Evolutionary conservation across 2,888 invertebrate species (phyloP).

Genomic region (Drosophila colorata): DNA sequence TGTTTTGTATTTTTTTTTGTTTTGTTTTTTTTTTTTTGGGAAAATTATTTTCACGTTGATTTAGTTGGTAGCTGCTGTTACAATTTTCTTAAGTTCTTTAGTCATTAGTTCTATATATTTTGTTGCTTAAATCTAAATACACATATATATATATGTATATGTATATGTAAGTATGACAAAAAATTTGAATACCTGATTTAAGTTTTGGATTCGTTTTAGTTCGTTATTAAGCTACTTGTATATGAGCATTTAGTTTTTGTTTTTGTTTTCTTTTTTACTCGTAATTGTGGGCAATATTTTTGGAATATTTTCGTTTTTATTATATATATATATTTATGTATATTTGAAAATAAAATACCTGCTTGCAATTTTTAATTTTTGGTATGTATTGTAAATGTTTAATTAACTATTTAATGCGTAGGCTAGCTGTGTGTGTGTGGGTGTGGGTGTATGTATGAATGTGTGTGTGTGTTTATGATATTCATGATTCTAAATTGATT

Average conservation of each 20-base stretch:
- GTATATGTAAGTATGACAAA: conserved; percentile 60
- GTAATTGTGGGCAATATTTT: conserved; percentile 36
- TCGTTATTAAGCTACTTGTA: conserved; percentile 65
- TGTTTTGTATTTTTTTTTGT: conserved; percentile 1
- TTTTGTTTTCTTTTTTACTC: conserved; percentile 10
- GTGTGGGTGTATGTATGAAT: conserved; percentile 17
- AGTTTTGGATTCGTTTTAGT: conserved; percentile 78
- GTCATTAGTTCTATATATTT: conserved; percentile 24
- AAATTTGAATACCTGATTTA: conserved; percentile 77
- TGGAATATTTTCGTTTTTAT: conserved; percentile 54
- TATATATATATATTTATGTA: conserved; percentile 15
- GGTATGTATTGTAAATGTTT: conserved; percentile 70
- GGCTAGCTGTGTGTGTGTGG: conserved; percentile 42
- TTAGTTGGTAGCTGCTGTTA: conserved; percentile 32
- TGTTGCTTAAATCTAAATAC: conserved; percentile 56
- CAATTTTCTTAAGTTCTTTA: conserved; percentile 18
- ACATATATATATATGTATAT: conserved; percentile 33
- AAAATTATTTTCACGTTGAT: conserved; percentile 37
- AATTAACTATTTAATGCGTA: conserved; percentile 64
- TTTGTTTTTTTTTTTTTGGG: conserved; percentile 2
- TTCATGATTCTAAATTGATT: conserved; percentile 43
- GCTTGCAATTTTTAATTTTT: conserved; percentile 61
- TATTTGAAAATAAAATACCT: conserved; percentile 63
- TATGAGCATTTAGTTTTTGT: conserved; percentile 62
- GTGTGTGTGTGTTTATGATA: conserved; percentile 27